Conservation (phyloP, 1,140 invertebrate species). For the Chlorops oryzae region DNA sequence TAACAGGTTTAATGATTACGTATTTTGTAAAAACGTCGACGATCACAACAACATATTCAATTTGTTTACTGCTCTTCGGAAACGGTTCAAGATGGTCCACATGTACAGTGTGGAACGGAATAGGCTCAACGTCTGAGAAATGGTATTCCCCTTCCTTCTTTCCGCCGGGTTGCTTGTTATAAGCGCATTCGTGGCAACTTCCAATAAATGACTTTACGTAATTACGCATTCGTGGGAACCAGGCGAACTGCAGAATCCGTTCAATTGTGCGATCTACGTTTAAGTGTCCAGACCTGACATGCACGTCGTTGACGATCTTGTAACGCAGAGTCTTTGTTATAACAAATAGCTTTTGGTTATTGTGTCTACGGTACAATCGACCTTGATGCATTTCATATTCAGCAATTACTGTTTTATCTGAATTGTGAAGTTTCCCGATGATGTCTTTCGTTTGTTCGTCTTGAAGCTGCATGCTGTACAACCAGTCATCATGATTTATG, state of each 20-base stretch:
- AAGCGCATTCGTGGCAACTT: slow-evolving; percentile 12
- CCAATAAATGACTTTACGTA: slow-evolving; percentile 15
- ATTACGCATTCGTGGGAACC: slow-evolving; percentile 22
- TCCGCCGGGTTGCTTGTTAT: slow-evolving; percentile 14
- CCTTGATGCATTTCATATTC: slow-evolving; percentile 4
- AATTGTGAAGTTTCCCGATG: too few relatives aligned
- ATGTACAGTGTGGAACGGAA: slow-evolving; percentile 6
- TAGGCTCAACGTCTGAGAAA: background rate
- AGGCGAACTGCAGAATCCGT: slow-evolving; percentile 22
- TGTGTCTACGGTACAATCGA: slow-evolving; percentile 7
- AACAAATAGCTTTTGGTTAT: slow-evolving; percentile 9
- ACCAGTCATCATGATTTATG: too few relatives aligned
- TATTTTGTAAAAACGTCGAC: slow-evolving; percentile 31
- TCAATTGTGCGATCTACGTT: slow-evolving; percentile 8
- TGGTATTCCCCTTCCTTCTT: slow-evolving; percentile 1
- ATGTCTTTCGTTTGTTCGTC: too few relatives aligned
- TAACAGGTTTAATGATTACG: slow-evolving; percentile 2
- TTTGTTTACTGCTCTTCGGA: background rate
- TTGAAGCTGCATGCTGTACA: too few relatives aligned
- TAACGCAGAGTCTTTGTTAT: slow-evolving; percentile 8
- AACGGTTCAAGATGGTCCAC: background rate
- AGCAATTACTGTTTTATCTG: too few relatives aligned
- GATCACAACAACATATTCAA: slow-evolving; percentile 23
- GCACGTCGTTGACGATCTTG: background rate
- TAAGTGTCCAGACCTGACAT: slow-evolving; percentile 9